Conservation (phyloP, 2,113 vertebrate species). For the Trichechus manatus region DNA sequence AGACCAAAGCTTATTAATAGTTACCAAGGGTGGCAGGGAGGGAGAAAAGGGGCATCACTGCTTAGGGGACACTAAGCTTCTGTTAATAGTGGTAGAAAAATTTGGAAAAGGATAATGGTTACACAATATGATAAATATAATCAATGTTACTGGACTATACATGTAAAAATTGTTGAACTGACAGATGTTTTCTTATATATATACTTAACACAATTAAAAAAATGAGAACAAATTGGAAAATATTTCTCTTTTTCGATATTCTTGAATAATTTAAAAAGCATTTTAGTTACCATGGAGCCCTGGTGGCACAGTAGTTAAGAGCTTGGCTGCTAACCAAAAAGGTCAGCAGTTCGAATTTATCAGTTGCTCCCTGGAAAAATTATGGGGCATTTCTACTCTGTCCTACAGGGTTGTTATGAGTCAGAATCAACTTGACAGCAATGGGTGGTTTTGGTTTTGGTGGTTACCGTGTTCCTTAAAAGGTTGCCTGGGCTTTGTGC, state of each 20-base stretch:
- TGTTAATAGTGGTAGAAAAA: neutral
- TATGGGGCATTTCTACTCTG: no score
- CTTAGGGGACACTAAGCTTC: neutral
- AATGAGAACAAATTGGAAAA: constrained; percentile 12
- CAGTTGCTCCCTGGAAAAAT: no score
- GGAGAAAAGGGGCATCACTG: neutral
- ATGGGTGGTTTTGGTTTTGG: no score
- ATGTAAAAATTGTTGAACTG: neutral
- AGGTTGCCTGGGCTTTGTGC: neutral
- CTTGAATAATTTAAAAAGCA: constrained; percentile 28
- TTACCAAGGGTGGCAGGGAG: neutral
- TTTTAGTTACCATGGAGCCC: neutral
- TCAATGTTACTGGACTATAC: neutral
- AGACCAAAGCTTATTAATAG: neutral
- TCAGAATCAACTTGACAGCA: no score
- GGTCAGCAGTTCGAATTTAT: no score
- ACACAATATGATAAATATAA: neutral
- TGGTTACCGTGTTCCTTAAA: neutral
- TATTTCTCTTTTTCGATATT: neutral
- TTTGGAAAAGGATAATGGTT: neutral
- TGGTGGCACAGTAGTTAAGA: no score
- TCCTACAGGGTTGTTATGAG: no score
- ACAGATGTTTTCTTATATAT: no score
- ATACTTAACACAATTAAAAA: neutral
- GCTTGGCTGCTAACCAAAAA: no score